Base-by-base conservation (phyloP, 2,113 vertebrate species). In the Periophthalmus modestus region DNA sequence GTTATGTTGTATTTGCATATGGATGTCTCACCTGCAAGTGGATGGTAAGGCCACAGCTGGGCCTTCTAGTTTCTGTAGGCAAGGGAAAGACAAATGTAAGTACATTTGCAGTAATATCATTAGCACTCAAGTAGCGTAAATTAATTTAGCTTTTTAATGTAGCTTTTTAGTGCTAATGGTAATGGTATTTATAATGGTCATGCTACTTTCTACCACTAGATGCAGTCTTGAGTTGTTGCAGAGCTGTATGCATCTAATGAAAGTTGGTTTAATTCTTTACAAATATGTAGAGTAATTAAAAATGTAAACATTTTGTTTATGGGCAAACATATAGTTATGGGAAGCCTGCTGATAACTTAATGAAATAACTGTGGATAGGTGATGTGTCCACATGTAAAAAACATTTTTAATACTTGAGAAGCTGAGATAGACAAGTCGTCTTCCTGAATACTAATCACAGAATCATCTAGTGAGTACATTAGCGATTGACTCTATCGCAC, bases 401-500 rank as follows among this genome's bases (percentile, higher is more conserved):
- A 23, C 23, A 43, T 82, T 47, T 71, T 61, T 5, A 48, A 48
- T 15, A 16, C 66, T 67, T 66, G 19, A 83, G 67, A 73, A 33
- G 28, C 36, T 61, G 54, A 71, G 50, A 47, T 48, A n/a, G 34
- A 47, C 47, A 72, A 69, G 57, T 74, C 77, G 16, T 74, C 77
- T 19, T 71, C 61, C 66, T 83, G 69, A 80, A 74, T 79, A 79
- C 66, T 77, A 76, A 74, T 85, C 71, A 78, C 81, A 16, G 57
- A 75, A 77, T 81, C 11, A 84, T 90, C 80, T 86, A 80, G 80
- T 85, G 66, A 68, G 23, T 43, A 52, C 71, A 72, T 81, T 70
- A 73, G 68, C 71, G 89, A 89, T 81, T 85, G 87, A 88, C 82
- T 82, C 50, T 73, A 73, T 87, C 73, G 78, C 72, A 85, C 68